A percentile compares a stretch with the other conserved stretches of the same genome.
Evolutionary conservation across 1,140 invertebrate genomes (phyloP).

Genomic region (Diuraphis noxia): DNA sequence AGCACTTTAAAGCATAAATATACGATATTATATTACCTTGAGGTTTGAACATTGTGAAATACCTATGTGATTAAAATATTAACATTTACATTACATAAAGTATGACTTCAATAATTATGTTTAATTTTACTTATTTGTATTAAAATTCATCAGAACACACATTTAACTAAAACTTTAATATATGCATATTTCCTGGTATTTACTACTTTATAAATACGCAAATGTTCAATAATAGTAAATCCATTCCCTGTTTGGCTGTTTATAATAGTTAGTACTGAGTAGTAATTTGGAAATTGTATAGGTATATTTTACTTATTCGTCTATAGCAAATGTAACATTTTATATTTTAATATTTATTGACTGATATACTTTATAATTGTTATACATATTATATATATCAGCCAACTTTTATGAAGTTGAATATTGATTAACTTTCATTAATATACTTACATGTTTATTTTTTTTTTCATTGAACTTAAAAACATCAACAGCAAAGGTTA

Average conservation of each 20-base stretch:
- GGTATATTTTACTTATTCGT: neutral
- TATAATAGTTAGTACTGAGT: neutral
- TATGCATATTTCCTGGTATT: neutral
- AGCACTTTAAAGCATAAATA: neutral
- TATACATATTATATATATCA: neutral
- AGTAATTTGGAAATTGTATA: neutral
- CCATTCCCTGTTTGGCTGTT: no score
- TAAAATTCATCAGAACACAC: neutral
- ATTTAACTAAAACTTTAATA: neutral
- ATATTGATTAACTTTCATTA: no score
- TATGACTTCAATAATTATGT: neutral
- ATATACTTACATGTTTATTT: no score
- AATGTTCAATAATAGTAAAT: neutral
- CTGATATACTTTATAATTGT: neutral
- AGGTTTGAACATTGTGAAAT: neutral
- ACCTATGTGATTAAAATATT: neutral
- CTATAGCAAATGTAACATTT: neutral
- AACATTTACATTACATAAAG: neutral
- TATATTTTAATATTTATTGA: neutral
- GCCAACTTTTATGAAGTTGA: neutral
- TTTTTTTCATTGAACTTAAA: no score
- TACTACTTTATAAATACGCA: neutral
- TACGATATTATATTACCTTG: neutral
- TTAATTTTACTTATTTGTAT: neutral
- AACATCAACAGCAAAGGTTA: no score